Evolutionary conservation across 2,888 invertebrate species (phyloP).

Genomic region (Brassicogethes aeneus): DNA sequence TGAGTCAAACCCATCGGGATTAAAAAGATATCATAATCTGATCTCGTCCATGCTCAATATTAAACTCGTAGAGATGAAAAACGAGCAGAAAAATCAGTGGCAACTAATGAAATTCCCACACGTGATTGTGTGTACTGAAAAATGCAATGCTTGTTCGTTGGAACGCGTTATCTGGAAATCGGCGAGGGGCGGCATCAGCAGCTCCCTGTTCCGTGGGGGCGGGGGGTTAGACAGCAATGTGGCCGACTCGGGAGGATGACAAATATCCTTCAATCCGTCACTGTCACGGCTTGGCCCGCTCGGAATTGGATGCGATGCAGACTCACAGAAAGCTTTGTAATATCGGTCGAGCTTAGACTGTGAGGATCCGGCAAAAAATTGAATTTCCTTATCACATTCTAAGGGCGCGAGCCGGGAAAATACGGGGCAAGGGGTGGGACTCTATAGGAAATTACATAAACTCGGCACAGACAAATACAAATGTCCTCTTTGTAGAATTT

Average conservation of each 20-base stretch:
- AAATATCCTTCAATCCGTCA: slow-evolving; percentile 62
- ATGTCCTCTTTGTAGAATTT: slow-evolving; percentile 43
- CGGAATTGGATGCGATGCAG: slow-evolving; percentile 45
- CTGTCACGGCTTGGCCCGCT: slow-evolving; percentile 48
- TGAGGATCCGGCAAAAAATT: too few species aligned
- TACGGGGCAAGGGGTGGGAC: slow-evolving; percentile 35
- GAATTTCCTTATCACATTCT: slow-evolving; percentile 37
- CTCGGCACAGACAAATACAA: slow-evolving; percentile 45
- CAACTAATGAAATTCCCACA: slow-evolving; percentile 29
- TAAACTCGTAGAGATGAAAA: too few species aligned
- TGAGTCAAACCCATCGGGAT: too few species aligned
- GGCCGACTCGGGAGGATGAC: slow-evolving; percentile 54
- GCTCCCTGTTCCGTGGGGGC: slow-evolving; percentile 16
- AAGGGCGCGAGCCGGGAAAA: slow-evolving; percentile 31
- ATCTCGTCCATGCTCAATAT: too few species aligned
- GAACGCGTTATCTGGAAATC: slow-evolving; percentile 31
- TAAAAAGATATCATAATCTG: too few species aligned
- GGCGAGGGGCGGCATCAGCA: slow-evolving; percentile 28
- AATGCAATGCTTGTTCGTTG: slow-evolving; percentile 36
- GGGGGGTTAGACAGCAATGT: slow-evolving; percentile 38
- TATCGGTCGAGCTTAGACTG: slow-evolving; percentile 39
- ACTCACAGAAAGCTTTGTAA: slow-evolving; percentile 44
- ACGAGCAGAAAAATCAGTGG: slow-evolving; percentile 16
- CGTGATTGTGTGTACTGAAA: slow-evolving; percentile 33
- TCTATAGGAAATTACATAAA: slow-evolving; percentile 47